A percentile compares a stretch with the other conserved stretches of the same genome.
Evolutionary conservation across 2,888 invertebrate species (phyloP).

Genomic region (Eristalinus sepulchralis): DNA sequence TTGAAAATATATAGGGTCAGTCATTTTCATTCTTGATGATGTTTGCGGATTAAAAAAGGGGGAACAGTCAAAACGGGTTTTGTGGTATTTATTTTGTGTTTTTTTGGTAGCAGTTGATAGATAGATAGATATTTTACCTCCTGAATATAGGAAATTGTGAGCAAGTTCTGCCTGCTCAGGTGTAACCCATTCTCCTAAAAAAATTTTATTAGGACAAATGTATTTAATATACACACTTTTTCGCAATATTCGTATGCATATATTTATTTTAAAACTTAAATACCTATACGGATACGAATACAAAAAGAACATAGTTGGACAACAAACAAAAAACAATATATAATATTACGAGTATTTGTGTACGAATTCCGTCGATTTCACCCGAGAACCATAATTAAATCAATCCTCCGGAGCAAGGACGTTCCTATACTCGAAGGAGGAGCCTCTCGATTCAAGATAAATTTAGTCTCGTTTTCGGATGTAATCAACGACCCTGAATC

Average conservation of each 20-base stretch:
- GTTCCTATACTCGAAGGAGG: background rate
- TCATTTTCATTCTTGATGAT: background rate
- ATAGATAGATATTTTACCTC: slow-evolving; percentile 82
- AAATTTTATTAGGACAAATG: slow-evolving; percentile 65
- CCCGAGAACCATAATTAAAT: background rate
- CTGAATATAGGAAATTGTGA: slow-evolving; percentile 93
- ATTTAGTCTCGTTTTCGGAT: background rate
- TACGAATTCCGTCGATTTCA: background rate
- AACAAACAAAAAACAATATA: no score
- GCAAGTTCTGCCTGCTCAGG: slow-evolving; percentile 92
- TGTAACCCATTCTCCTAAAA: slow-evolving; percentile 87
- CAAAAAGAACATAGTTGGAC: background rate
- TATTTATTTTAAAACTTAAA: background rate
- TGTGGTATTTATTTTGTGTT: slow-evolving; percentile 29
- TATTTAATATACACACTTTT: slow-evolving; percentile 68
- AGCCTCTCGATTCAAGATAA: background rate
- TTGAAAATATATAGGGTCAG: background rate
- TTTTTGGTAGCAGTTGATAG: slow-evolving; percentile 50
- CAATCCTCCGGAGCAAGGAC: background rate
- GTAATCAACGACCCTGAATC: background rate
- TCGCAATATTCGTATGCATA: background rate
- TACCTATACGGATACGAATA: background rate
- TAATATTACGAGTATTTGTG: no score
- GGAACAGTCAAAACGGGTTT: background rate
- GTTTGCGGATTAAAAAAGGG: slow-evolving; percentile 33